Conservation (phyloP, 2,888 invertebrate species). For the Pediacus dermestoides region DNA sequence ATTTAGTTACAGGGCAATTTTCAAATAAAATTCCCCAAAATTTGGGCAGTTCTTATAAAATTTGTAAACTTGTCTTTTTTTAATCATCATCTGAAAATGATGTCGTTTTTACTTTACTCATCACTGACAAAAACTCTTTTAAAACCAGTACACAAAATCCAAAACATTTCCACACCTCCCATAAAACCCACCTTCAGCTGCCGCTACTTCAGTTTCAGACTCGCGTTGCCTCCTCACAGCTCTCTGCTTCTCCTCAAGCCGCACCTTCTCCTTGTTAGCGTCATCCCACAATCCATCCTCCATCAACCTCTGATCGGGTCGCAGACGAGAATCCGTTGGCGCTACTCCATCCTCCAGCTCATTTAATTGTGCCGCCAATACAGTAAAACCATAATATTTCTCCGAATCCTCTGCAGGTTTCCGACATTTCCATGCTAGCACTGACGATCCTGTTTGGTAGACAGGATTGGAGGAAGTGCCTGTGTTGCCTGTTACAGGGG, state of each 20-base stretch:
- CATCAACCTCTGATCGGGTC: slow-evolving; percentile 98
- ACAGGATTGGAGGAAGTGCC: slow-evolving; percentile 73
- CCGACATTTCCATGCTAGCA: slow-evolving; percentile 81
- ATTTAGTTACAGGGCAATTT: too few species aligned
- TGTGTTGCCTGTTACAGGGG: slow-evolving; percentile 72
- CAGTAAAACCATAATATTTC: slow-evolving; percentile 90
- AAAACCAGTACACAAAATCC: too few species aligned
- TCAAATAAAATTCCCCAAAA: too few species aligned
- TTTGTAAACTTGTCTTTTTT: too few species aligned
- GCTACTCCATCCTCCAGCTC: slow-evolving; percentile 88
- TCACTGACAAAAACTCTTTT: too few species aligned
- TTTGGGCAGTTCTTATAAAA: too few species aligned
- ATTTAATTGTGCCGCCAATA: slow-evolving; percentile 93
- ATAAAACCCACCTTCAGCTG: slow-evolving; percentile 52
- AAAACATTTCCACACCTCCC: neutral
- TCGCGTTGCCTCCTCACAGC: slow-evolving; percentile 74
- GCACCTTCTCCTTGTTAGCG: slow-evolving; percentile 80
- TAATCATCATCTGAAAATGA: too few species aligned
- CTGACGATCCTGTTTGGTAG: slow-evolving; percentile 87
- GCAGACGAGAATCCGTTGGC: slow-evolving; percentile 81
- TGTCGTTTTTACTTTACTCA: too few species aligned
- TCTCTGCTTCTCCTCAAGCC: slow-evolving; percentile 95
- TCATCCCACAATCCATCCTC: slow-evolving; percentile 90
- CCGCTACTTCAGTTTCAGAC: slow-evolving; percentile 69
- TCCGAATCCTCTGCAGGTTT: slow-evolving; percentile 66